Base-by-base conservation (phyloP, 2,113 vertebrate genomes). In the Myotis yumanensis region DNA sequence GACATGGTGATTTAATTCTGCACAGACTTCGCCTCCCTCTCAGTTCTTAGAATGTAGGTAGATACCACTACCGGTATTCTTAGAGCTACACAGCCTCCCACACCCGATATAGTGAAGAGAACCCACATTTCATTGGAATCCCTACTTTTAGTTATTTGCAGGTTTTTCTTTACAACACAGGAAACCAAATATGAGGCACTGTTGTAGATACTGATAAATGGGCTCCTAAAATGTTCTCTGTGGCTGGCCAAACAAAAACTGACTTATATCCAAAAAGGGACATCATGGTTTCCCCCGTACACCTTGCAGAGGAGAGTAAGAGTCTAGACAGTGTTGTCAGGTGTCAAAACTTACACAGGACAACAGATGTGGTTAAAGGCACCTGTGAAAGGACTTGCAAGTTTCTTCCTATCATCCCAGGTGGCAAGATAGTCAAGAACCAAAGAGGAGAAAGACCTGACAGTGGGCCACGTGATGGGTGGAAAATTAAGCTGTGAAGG, bases 61-160 rank as follows among this genome's bases (percentile, higher is more conserved):
- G 94, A 98, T 94, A 98, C 98, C 99, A 98, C 99, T 98, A 98
- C 98, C 98, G 98, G 98, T 98, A 95, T 99, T 99, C 98, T 94
- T 97, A 98, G 98, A 92, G 94, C 30, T 81, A 92, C 86, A 15
- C 94, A 92, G 93, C 94, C 90, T 98, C 90, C 89, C 84, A 90
- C 35, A 97, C 94, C 95, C 97, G 72, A 95, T 89, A 91, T 17
- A 10, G 89, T 11, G 51, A 94, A 94, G 93, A 15, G 51, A 97
- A 97, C 95, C 96, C 95, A 96, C 96, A 92, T 92, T 97, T 97
- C 96, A 89, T 62, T 98, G 97, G 97, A 98, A 98, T 98, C 97
- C 96, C 97, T 90, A 2, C 89, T 97, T 96, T 96, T 75, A 97
- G 96, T 90, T 97, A 96, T 97, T 96, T 97, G 96, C 96, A 95